Evolutionary conservation across 2,113 vertebrate species (phyloP), one percentile per base, ranked within the genome.

Genomic region (Columba janthina): DNA sequence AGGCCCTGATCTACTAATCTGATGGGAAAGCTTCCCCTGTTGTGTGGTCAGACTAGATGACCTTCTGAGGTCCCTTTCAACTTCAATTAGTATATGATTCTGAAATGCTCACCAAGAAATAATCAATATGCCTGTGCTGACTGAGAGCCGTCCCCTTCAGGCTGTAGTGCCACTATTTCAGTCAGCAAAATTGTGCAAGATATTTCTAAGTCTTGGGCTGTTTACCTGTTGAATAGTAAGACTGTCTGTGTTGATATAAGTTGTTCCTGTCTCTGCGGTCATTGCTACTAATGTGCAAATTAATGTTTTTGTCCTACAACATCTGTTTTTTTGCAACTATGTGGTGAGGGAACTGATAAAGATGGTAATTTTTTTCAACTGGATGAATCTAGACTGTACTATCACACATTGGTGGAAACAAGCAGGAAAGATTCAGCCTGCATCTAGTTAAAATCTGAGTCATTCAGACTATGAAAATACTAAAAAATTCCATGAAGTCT

Each of bases 141-240:
- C 51, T 38, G 31, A 82, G 38, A 62, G 25, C 6, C 1, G 0
- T 62, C 18, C 24, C 58, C 18, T 25, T 81, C n/a, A 46, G 36
- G 16, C 42, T 22, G 4, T 62, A 54, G 28, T 62, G 25, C 11
- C 46, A 15, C 22, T 57, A 16, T 80, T 62, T 84, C 60, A 65
- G 56, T 29, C 32, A 60, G 12, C 3, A 83, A 64, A 85, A 77
- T 22, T 4, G 15, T 73, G n/a, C 64, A 46, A 21, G 0, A 3
- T 71, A 93, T 89, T 95, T 82, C 54, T 21, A 65, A 57, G 36
- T 62, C 24, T 79, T 13, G 32, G 31, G 14, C 40, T 91, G 42
- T 58, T 58, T 71, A n/a, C 64, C 11, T 51, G 34, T 78, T 64
- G 42, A 18, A 11, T 17, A 54, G 9, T 28, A 65, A 80, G 42